Base-by-base conservation (phyloP, 2,113 vertebrate species). In the Cygnus buccinator region DNA sequence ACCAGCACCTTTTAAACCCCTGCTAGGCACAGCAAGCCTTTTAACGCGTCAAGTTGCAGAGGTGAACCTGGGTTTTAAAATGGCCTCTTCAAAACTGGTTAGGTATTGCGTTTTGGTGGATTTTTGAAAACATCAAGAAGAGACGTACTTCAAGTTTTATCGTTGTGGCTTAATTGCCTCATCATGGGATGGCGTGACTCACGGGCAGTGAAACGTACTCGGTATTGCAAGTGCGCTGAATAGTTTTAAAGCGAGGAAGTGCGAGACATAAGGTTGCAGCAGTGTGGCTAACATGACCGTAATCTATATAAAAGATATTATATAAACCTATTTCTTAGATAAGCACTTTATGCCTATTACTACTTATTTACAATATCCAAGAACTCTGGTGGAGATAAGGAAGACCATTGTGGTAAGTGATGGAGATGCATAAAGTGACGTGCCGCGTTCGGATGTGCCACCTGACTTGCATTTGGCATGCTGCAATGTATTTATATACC, bases 181-280 rank as follows among this genome's bases (percentile, higher is more conserved):
- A 11, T 44, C 44, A 44, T 0, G 0, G 28, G 44, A 5, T 25
- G 50, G 12, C 29, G 13, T 25, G 39, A 43, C 54, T 57, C 52
- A 25, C 12, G 37, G n/a, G 54, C 19, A 19, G 5, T 6, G 17
- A 46, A 80, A 43, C 33, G 9, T 55, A 31, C 20, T 62, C 35
- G 44, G 37, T 65, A 11, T 17, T 28, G 22, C 43, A 44, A 3
- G 22, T 74, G 26, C 2, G 0, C 37, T 35, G 25, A 33, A 2
- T 71, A 25, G 67, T 71, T 83, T 72, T 52, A 1, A 77, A 43
- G 59, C 25, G 55, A 81, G 52, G 46, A 84, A 78, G 48, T 44
- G 11, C 33, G 71, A 65, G 82, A n/a, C 13, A 1, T 26, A 58
- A 46, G 8, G 20, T 78, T 90, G 17, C 19, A 62, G 75, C 59